phyloP scores from a whole-genome alignment of 2,888 invertebrate genomes.

The Eristalinus aeneus region DNA sequence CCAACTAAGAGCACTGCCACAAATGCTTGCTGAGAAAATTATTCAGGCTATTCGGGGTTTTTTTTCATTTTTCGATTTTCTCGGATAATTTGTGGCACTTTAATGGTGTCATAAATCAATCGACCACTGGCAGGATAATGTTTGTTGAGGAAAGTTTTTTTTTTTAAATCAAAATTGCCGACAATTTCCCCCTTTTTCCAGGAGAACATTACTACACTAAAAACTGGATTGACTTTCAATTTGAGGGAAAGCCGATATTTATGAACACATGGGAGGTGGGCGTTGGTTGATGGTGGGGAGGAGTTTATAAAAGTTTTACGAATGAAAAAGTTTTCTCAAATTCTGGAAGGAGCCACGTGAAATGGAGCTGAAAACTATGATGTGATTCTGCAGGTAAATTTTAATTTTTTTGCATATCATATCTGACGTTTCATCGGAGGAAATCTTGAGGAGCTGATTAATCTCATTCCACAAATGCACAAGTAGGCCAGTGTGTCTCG shows the following conservation, averaged over 20 bases:
- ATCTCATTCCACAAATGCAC: no score
- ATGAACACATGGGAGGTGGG: slow-evolving; percentile 14
- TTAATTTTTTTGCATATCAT: no score
- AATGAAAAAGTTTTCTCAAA: background rate
- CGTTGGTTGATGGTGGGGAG: no score
- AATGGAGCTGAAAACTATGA: background rate
- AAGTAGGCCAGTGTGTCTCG: no score
- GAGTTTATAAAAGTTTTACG: background rate
- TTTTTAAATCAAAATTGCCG: slow-evolving; percentile 32
- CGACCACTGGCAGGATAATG: slow-evolving; percentile 40
- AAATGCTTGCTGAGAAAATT: slow-evolving; percentile 4
- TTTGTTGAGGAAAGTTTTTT: slow-evolving; percentile 44
- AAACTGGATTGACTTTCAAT: slow-evolving; percentile 2
- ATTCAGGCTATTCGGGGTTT: slow-evolving; percentile 23
- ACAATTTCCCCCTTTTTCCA: background rate
- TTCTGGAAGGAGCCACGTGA: background rate
- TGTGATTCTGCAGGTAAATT: no score
- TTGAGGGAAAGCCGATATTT: background rate
- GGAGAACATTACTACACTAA: background rate
- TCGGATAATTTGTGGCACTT: slow-evolving; percentile 54
- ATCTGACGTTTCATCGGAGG: no score
- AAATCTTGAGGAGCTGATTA: no score
- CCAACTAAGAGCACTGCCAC: slow-evolving; percentile 23
- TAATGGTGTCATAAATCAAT: slow-evolving; percentile 60
- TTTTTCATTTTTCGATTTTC: background rate